These are phyloP conservation scores for Drosophila pullipes DNA, from an alignment of 2,888 invertebrate genomes.

Conservation along the genomic window DNA sequence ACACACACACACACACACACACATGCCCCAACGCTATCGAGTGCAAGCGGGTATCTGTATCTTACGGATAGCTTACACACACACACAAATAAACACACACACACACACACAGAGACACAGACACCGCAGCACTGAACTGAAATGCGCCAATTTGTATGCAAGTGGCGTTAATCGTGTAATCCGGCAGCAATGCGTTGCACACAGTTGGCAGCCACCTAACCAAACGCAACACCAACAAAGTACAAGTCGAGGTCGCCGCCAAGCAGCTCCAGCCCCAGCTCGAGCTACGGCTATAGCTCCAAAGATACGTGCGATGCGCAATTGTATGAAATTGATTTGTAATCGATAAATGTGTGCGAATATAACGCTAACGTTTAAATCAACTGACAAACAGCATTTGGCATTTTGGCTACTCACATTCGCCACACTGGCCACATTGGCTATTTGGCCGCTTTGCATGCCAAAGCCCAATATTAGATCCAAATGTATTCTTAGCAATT, in stretches of 20 bases:
- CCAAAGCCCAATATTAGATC: conserved; percentile 20
- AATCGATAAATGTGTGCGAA: conserved; percentile 78
- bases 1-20: conserved; percentile 4
- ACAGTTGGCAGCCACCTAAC: conserved; percentile 38
- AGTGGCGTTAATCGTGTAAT: conserved; percentile 78
- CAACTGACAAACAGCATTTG: conserved; percentile 51
- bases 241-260: conserved; percentile 57
- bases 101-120: conserved; percentile 27
- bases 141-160: conserved; percentile 81
- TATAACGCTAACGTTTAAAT: conserved; percentile 70
- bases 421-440: conserved; percentile 9
- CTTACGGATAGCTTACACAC: conserved; percentile 61
- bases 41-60: conserved; percentile 71
- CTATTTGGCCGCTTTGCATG: conserved; percentile 36
- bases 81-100: conserved; percentile 31
- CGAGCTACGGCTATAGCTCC: background rate
- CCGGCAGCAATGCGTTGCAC: conserved; percentile 78
- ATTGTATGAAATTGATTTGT: conserved; percentile 76
- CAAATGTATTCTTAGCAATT: conserved; percentile 56
- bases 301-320: conserved; percentile 74
- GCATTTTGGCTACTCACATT: conserved; percentile 13
- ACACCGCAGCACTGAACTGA: conserved; percentile 44
- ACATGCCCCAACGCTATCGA: conserved; percentile 58
- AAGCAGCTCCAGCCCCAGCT: background rate
- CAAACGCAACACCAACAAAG: conserved; percentile 37